Conservation (phyloP, 2,113 vertebrate species). For the Daubentonia madagascariensis region DNA sequence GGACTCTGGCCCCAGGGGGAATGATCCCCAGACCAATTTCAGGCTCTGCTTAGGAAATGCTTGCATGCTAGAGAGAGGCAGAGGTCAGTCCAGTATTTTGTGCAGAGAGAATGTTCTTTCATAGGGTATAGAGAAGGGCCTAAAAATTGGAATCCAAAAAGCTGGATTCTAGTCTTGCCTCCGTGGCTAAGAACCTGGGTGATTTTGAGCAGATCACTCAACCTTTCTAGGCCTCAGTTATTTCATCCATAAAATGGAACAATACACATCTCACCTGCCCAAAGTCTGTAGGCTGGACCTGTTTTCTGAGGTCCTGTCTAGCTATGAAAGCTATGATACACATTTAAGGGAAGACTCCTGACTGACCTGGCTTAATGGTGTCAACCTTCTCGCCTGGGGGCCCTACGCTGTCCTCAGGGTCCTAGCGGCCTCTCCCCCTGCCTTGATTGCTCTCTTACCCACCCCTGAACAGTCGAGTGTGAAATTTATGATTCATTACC, state of each 20-base stretch:
- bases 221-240: background rate
- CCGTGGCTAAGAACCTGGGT: background rate
- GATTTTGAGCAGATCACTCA: background rate
- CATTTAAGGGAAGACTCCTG: background rate
- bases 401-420: background rate
- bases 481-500: background rate
- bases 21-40: no score
- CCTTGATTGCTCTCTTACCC: background rate
- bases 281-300: background rate
- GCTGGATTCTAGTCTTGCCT: background rate
- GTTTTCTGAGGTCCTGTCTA: background rate
- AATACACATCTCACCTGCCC: background rate
- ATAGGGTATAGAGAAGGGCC: background rate
- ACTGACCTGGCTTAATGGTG: background rate
- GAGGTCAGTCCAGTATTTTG: background rate
- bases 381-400: background rate
- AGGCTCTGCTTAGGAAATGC: background rate
- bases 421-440: fast-evolving
- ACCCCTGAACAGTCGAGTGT: background rate
- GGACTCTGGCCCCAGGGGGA: background rate
- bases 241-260: background rate
- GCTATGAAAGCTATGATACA: background rate
- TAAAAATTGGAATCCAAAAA: background rate
- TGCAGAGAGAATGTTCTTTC: background rate
- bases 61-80: background rate